A percentile compares a stretch with the other conserved stretches of the same genome.
Conservation (phyloP, 2,797 vertebrate species). For the Bradypodion pumilum region DNA sequence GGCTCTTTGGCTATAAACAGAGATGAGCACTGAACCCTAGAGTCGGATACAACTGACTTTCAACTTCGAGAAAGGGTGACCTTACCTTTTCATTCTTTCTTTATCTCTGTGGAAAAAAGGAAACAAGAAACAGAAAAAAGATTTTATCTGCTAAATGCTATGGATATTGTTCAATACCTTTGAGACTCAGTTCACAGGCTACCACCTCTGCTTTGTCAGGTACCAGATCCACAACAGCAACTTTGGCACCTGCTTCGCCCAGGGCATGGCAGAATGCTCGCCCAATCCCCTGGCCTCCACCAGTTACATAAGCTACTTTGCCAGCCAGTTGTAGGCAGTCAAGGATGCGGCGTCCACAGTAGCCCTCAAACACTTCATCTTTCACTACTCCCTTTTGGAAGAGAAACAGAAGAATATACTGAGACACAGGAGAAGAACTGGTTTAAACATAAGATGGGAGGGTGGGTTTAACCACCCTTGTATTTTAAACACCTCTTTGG, state of each 20-base stretch:
- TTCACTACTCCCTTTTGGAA: constrained; percentile 63
- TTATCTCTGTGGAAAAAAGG: no score
- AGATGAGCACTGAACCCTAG: no score
- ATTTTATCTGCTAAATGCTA: neutral
- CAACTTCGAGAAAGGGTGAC: no score
- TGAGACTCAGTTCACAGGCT: constrained; percentile 76
- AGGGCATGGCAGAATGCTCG: constrained; percentile 80
- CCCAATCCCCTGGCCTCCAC: constrained; percentile 82
- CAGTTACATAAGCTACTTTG: constrained; percentile 81
- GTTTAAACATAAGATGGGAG: neutral
- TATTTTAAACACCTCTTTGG: neutral
- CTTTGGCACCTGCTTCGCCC: constrained; percentile 82
- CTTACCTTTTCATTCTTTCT: no score
- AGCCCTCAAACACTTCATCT: constrained; percentile 79
- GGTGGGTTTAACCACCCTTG: neutral
- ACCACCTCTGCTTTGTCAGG: constrained; percentile 76
- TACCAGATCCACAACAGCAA: constrained; percentile 79
- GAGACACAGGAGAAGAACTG: neutral
- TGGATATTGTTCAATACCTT: constrained; percentile 70
- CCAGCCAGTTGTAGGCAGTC: constrained; percentile 80
- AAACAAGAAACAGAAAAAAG: neutral
- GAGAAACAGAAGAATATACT: neutral
- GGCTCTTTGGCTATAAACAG: no score
- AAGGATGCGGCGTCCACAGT: constrained; percentile 65
- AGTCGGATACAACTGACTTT: no score